Percentiles rank a stretch among this genome's conserved stretches.
phyloP scores from a whole-genome alignment of 35 echinoderm and acorn worm species.

The Acanthaster planci region DNA sequence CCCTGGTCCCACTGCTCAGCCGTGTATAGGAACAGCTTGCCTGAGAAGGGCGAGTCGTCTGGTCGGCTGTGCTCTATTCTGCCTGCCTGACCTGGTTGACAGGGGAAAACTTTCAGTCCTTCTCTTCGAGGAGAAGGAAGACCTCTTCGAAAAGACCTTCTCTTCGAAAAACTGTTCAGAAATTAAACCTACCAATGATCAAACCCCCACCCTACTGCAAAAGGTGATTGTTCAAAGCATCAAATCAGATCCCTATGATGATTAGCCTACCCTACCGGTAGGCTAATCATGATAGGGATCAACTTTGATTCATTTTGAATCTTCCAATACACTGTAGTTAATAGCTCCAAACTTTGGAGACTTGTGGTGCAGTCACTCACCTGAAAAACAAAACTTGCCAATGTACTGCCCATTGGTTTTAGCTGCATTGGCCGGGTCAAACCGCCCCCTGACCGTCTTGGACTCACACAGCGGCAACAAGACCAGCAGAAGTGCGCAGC shows the following conservation, averaged over 20 bases:
- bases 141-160: no score
- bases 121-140: no score
- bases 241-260: no score
- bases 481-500: neutral
- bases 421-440: constrained; percentile 3
- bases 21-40: constrained; percentile 5
- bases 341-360: no score
- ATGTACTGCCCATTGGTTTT: neutral
- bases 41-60: neutral
- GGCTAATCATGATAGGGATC: no score
- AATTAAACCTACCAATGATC: no score
- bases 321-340: no score
- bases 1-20: constrained; percentile 1
- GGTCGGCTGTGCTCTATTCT: neutral
- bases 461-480: neutral
- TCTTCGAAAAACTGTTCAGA: no score
- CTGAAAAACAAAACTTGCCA: constrained; percentile 13
- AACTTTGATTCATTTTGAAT: no score
- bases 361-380: neutral
- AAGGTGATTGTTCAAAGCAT: no score
- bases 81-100: neutral
- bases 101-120: neutral
- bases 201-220: no score
- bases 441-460: neutral
- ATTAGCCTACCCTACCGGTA: no score